Percentiles rank a stretch among this genome's conserved stretches.
These are phyloP conservation scores for Deroplatys truncata DNA, from an alignment of 2,888 invertebrate species.

Conservation along the genomic window DNA sequence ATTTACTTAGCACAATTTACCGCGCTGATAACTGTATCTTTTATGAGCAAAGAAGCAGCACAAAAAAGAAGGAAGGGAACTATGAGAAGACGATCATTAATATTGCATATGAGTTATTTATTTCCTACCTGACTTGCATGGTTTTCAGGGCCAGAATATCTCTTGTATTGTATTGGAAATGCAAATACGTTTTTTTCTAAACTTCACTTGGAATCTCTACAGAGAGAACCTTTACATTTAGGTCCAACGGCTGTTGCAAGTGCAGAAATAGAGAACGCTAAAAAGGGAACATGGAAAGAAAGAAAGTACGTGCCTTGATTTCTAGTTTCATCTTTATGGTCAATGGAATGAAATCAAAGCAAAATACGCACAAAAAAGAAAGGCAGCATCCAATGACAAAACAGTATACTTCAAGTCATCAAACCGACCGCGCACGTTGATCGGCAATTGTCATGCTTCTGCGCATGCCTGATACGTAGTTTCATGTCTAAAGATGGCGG, in stretches of 20 bases:
- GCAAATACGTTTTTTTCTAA: not conserved
- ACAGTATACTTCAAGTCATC: conserved; percentile 6
- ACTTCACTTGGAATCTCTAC: not conserved
- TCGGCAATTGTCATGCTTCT: conserved; percentile 9
- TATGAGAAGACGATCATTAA: not conserved
- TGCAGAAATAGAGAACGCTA: not conserved
- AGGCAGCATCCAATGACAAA: not conserved
- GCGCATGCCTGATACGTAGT: not conserved
- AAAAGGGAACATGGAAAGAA: not conserved
- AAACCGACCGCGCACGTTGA: conserved; percentile 5
- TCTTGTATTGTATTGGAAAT: not conserved
- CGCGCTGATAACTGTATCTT: not conserved
- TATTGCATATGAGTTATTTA: not conserved
- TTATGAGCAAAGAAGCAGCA: not conserved
- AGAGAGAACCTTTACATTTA: not conserved
- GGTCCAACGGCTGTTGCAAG: not conserved
- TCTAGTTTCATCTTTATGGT: conserved; percentile 2
- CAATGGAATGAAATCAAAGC: not conserved
- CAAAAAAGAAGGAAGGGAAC: not conserved
- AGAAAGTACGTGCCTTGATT: conserved; percentile 5
- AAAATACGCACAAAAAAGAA: not conserved
- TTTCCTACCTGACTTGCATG: not conserved
- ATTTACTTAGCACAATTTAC: not conserved
- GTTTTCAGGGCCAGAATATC: not conserved
- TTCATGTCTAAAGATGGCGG: conserved; percentile 12